Evolutionary conservation across 2,888 invertebrate genomes (phyloP), one percentile per base, ranked within the genome.

Genomic region (Argyra leucocephala): DNA sequence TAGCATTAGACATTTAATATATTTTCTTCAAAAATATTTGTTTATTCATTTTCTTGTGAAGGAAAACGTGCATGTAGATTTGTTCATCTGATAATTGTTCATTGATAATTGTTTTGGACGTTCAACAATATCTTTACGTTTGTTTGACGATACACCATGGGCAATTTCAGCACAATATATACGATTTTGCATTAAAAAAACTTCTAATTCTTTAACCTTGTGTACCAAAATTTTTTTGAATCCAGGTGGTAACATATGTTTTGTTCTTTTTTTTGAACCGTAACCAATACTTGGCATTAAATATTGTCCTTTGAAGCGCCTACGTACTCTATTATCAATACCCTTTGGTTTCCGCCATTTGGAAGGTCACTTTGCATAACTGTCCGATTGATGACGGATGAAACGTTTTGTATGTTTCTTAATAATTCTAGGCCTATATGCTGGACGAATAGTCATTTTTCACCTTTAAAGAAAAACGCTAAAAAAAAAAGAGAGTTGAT

Each of bases 321-420:
- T 90, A 73, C 99, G 89, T 63, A 99, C 98, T 82, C 98, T 88
- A 88, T 99, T 99, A 84, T 99, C 99, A 82, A 99, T 99, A 94
- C 99, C 99, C 84, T 97, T 97, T 22, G 99, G 99, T 84, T 97
- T 99, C 79, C 99, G 90, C 99, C 99, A 99, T 87, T 93, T 96
- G 73, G 91, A 92, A 87, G 91, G 94, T 72, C 97, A 85, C 83
- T 96, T 96, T 72, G 88, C 89, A 89, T 97, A 98, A 80, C 98
- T 88, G 83, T 99, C 98, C 76, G 95, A 95, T 82, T 99, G 98
- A 82, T 99, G 98, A 72, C 99, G 89, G 76, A 93, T 96, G 82
- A 99, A 99, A 82, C 93, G 93, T 85, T 97, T 97, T 74, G 93
- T 93, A 82, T 97, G 88, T 85, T 99, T 99, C 84, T 99, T 97